A percentile compares a stretch with the other conserved stretches of the same genome.
Conservation (phyloP, 30 jellyfish, hydroid and myxozoan genomes). For the Aurelia sp. region DNA sequence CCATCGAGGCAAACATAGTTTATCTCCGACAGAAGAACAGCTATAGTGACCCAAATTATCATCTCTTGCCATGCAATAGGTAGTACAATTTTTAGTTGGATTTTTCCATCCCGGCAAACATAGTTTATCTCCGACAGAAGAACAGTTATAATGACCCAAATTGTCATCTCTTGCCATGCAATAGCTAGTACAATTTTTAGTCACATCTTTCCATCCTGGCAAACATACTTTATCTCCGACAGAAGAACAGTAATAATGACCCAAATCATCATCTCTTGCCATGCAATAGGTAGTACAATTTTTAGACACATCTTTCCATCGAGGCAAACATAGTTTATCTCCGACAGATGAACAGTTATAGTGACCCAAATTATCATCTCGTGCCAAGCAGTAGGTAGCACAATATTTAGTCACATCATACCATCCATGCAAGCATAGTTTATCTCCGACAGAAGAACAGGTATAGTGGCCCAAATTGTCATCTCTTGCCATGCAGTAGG, state of each 20-base stretch:
- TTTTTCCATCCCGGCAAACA: constrained; percentile 75
- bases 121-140: constrained; percentile 35
- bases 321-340: too few relatives aligned
- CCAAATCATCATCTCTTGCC: too few relatives aligned
- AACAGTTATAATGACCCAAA: constrained; percentile 65
- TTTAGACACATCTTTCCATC: too few relatives aligned
- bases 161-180: constrained; percentile 18
- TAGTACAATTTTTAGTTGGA: too few relatives aligned
- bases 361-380: too few relatives aligned
- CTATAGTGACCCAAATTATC: constrained; percentile 67
- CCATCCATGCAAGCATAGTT: constrained; percentile 77
- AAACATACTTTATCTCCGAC: constrained; percentile 64
- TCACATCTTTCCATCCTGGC: constrained; percentile 64
- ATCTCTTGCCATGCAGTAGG: constrained; percentile 44
- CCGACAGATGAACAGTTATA: too few relatives aligned
- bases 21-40: neutral
- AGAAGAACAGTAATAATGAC: constrained; percentile 1
- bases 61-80: constrained; percentile 46
- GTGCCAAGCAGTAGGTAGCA: neutral
- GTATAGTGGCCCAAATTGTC: constrained; percentile 66
- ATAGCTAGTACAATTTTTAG: too few relatives aligned
- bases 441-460: constrained; percentile 50
- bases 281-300: too few relatives aligned
- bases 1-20: constrained; percentile 60
- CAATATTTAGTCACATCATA: constrained; percentile 32